Evolutionary conservation across 2,797 vertebrate genomes (phyloP).

Genomic region (Sternotherus odoratus): DNA sequence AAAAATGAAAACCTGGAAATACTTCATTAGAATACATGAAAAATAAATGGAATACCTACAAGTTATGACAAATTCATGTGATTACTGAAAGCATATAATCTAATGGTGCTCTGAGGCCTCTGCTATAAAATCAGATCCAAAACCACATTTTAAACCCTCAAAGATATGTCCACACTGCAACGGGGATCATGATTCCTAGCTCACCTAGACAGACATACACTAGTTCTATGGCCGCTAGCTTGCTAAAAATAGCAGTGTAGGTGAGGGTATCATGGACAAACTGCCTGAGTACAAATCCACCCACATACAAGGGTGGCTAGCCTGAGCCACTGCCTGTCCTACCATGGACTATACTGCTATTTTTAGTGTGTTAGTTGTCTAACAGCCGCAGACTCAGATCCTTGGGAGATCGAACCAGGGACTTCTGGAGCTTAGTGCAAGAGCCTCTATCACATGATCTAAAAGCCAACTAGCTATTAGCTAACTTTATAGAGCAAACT

Average conservation of each 20-base stretch:
- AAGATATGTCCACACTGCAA: not conserved
- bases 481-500: too few species aligned
- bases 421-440: too few species aligned
- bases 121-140: slow-evolving; percentile 1
- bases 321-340: not conserved
- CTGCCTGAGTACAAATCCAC: not conserved
- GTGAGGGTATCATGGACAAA: not conserved
- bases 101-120: not conserved
- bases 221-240: not conserved
- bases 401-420: too few species aligned
- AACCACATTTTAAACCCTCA: not conserved
- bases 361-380: not conserved
- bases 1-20: slow-evolving; percentile 11
- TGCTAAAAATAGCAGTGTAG: not conserved
- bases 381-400: too few species aligned
- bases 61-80: not conserved
- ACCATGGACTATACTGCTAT: not conserved
- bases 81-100: not conserved
- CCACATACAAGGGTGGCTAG: not conserved
- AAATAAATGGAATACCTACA: slow-evolving; percentile 26
- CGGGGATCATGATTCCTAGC: not conserved
- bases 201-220: not conserved
- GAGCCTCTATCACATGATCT: too few species aligned
- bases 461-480: too few species aligned
- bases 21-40: not conserved